phyloP scores from a whole-genome alignment of 2,797 vertebrate species.

The Sebastes oblongus region DNA sequence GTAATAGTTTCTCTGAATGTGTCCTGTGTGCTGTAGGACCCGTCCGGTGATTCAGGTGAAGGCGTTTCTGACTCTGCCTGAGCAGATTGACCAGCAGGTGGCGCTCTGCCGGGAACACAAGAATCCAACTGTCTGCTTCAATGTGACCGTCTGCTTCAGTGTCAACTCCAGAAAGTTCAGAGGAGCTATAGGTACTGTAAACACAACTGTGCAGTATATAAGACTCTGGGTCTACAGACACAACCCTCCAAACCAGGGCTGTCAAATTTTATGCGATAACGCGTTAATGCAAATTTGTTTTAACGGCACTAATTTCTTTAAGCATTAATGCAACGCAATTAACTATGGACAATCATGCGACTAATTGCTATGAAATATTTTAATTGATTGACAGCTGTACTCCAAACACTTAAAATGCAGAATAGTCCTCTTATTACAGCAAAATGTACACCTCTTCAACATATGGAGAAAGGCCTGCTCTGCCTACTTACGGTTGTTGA shows the following conservation, averaged over 20 bases:
- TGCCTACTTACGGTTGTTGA: not conserved
- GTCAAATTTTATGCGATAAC: too few species aligned
- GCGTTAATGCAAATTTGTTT: too few species aligned
- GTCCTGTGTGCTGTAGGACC: slow-evolving; percentile 79
- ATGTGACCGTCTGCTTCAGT: slow-evolving; percentile 88
- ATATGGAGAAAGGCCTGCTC: not conserved
- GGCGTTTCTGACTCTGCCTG: slow-evolving; percentile 84
- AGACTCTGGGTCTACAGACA: not conserved
- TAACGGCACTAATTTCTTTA: too few species aligned
- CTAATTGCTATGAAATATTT: too few species aligned
- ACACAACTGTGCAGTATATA: not conserved
- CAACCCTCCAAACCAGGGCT: not conserved
- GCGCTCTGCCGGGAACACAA: slow-evolving; percentile 84
- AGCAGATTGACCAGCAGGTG: slow-evolving; percentile 84
- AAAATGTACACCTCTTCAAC: not conserved
- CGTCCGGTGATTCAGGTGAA: slow-evolving; percentile 91
- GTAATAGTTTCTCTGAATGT: slow-evolving; percentile 5
- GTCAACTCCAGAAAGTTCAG: slow-evolving; percentile 85
- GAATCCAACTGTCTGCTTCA: slow-evolving; percentile 84
- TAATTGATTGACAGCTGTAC: too few species aligned
- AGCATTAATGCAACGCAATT: too few species aligned
- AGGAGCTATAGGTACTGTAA: slow-evolving; percentile 85
- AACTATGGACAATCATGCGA: too few species aligned
- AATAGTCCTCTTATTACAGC: not conserved
- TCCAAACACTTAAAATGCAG: not conserved